Evolutionary conservation across 2,113 vertebrate genomes (phyloP).

Genomic region (Channa maculata): DNA sequence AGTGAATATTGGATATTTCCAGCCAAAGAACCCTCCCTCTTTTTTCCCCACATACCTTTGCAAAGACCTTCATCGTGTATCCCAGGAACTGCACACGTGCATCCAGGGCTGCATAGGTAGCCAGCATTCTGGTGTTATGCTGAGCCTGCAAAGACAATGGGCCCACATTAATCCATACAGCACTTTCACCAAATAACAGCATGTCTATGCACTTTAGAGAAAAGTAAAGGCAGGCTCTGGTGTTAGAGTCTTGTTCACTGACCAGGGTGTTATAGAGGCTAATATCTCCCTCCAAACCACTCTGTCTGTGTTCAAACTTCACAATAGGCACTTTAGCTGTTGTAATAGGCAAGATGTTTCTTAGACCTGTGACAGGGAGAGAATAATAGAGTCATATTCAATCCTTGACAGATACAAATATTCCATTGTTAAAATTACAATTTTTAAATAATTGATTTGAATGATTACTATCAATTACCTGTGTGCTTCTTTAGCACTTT

Average conservation of each 20-base stretch:
- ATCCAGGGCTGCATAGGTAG: constrained; percentile 95
- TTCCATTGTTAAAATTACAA: too few relatives aligned
- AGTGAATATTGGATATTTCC: too few relatives aligned
- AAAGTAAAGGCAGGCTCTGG: neutral
- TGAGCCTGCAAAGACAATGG: constrained; percentile 86
- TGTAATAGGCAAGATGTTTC: constrained; percentile 98
- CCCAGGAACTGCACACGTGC: constrained; percentile 94
- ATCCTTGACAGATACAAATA: neutral
- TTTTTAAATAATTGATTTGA: too few relatives aligned
- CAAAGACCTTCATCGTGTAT: constrained; percentile 99
- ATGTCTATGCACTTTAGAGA: neutral
- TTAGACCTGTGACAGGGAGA: constrained; percentile 86
- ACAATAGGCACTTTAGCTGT: constrained; percentile 99
- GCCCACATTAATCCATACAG: neutral
- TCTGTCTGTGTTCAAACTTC: constrained; percentile 97
- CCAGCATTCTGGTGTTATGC: constrained; percentile 98
- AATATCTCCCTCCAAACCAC: constrained; percentile 96
- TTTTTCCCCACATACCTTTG: constrained; percentile 84
- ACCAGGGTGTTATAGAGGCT: constrained; percentile 99
- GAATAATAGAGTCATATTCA: constrained; percentile 2
- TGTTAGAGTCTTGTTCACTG: constrained; percentile 52
- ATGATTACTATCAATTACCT: constrained; percentile 79
- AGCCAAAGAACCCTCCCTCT: too few relatives aligned
- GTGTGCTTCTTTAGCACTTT: constrained; percentile 97
- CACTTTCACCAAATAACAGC: neutral